phyloP scores from a whole-genome alignment of 2,888 invertebrate species.

The Psylliodes chrysocephalus region DNA sequence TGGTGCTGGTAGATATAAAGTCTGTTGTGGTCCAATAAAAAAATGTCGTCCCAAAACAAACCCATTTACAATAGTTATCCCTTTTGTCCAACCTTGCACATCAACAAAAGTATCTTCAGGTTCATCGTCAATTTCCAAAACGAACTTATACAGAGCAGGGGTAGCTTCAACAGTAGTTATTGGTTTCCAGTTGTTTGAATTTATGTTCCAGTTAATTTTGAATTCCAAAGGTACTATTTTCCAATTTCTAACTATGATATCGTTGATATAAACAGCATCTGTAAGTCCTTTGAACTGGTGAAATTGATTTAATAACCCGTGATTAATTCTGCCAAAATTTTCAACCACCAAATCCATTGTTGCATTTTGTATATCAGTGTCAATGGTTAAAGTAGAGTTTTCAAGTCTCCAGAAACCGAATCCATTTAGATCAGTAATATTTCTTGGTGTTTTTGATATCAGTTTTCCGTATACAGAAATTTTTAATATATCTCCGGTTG shows the following conservation, averaged over 20 bases:
- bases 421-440: slow-evolving; percentile 53
- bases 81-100: slow-evolving; percentile 85
- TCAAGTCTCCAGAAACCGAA: slow-evolving; percentile 64
- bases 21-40: slow-evolving; percentile 81
- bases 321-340: slow-evolving; percentile 84
- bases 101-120: slow-evolving; percentile 82
- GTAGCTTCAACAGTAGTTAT: slow-evolving; percentile 72
- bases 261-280: slow-evolving; percentile 64
- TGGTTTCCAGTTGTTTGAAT: slow-evolving; percentile 67
- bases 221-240: slow-evolving; percentile 67
- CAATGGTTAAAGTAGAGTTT: slow-evolving; percentile 55
- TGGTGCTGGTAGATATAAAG: slow-evolving; percentile 83
- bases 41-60: slow-evolving; percentile 87
- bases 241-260: slow-evolving; percentile 61
- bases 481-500: slow-evolving; percentile 64
- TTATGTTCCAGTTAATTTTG: slow-evolving; percentile 61
- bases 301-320: slow-evolving; percentile 60
- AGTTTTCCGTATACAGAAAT: slow-evolving; percentile 61
- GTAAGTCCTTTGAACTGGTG: slow-evolving; percentile 59
- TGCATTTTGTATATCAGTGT: slow-evolving; percentile 21
- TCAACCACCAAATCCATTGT: slow-evolving; percentile 70
- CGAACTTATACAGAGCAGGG: slow-evolving; percentile 69
- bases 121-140: slow-evolving; percentile 58
- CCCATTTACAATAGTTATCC: slow-evolving; percentile 84
- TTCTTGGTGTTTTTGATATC: slow-evolving; percentile 52